These are phyloP conservation scores for Pachyseris speciosa DNA, from an alignment of 64 coral and sea anemone genomes.

Conservation along the genomic window DNA sequence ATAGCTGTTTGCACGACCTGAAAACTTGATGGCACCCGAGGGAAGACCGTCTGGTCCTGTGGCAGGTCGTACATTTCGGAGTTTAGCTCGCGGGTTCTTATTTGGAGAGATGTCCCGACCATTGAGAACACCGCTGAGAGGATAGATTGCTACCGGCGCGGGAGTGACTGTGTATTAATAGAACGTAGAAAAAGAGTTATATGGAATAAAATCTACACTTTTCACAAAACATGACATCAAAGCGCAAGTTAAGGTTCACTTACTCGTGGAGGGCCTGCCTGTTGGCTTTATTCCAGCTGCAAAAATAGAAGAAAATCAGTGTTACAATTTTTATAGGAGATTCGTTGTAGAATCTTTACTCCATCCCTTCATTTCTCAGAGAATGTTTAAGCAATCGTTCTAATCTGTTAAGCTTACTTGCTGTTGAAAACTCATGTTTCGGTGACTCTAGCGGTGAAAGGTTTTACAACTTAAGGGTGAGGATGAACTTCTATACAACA, in stretches of 20 bases:
- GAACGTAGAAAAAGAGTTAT: neutral
- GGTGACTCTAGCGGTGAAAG: too few species aligned
- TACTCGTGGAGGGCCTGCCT: slow-evolving; percentile 10
- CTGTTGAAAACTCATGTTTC: too few species aligned
- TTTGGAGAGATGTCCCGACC: slow-evolving; percentile 40
- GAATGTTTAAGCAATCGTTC: too few species aligned
- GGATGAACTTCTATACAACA: too few species aligned
- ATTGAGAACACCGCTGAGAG: slow-evolving; percentile 35
- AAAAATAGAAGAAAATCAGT: neutral
- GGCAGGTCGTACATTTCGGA: neutral
- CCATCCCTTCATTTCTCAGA: too few species aligned
- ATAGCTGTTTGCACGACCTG: slow-evolving; percentile 43
- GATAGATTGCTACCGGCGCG: slow-evolving; percentile 9
- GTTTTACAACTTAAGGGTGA: too few species aligned
- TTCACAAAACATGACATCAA: neutral
- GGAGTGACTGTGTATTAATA: slow-evolving; percentile 3
- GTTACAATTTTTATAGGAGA: too few species aligned
- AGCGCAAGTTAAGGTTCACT: neutral
- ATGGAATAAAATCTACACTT: neutral
- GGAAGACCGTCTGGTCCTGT: slow-evolving; percentile 62
- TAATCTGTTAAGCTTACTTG: too few species aligned
- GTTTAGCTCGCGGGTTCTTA: slow-evolving; percentile 43
- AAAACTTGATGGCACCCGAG: slow-evolving; percentile 36
- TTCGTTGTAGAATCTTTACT: too few species aligned
- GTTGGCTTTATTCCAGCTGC: neutral